Evolutionary conservation across 2,113 vertebrate genomes (phyloP).

Genomic region (Hippocampus mohnikei): DNA sequence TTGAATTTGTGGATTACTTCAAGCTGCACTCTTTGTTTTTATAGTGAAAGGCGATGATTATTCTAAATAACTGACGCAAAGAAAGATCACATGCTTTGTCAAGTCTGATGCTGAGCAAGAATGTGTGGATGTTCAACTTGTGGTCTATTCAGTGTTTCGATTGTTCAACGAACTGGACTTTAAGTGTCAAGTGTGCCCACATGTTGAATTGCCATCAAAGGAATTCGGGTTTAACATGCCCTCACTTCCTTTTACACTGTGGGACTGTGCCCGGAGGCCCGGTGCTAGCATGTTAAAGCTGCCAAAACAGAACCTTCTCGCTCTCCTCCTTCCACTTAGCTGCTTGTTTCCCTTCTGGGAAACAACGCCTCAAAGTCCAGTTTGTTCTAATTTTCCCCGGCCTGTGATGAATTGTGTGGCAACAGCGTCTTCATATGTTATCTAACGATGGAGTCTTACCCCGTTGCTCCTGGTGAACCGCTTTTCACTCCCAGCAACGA

Average conservation of each 20-base stretch:
- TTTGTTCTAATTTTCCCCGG: constrained; percentile 64
- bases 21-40: neutral
- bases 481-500: constrained; percentile 54
- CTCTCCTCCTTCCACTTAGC: constrained; percentile 27
- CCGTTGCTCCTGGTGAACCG: constrained; percentile 41
- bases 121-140: neutral
- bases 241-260: constrained; percentile 11
- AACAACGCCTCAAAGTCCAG: constrained; percentile 55
- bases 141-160: neutral
- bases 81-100: neutral
- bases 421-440: constrained; percentile 64
- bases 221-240: neutral
- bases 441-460: constrained; percentile 54
- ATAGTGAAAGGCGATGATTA: neutral
- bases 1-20: neutral
- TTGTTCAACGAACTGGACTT: neutral
- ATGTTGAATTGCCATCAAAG: neutral
- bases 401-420: constrained; percentile 61
- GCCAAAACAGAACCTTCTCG: constrained; percentile 18
- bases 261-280: constrained; percentile 9
- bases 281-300: constrained; percentile 33
- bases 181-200: neutral
- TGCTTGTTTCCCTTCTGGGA: constrained; percentile 43
- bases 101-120: neutral
- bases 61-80: neutral